Evolutionary conservation across 2,113 vertebrate species (phyloP).

Genomic region (Melanerpes aurifrons): DNA sequence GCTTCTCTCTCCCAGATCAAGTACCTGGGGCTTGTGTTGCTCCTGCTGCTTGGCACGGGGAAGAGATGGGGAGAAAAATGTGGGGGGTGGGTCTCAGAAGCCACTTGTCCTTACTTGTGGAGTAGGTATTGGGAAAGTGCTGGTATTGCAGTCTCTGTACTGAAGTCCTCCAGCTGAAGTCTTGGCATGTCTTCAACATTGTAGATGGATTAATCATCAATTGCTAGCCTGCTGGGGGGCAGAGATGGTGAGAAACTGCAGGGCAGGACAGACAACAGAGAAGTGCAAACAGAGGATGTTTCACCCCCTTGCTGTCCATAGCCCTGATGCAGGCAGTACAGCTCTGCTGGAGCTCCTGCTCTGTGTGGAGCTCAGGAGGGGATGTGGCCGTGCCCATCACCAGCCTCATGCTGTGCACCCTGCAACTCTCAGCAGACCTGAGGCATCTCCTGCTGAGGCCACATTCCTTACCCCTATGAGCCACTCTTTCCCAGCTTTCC

Average conservation of each 20-base stretch:
- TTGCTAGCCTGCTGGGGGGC: background rate
- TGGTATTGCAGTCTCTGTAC: background rate
- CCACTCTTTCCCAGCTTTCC: constrained; percentile 10
- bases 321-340: background rate
- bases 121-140: background rate
- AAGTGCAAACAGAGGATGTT: background rate
- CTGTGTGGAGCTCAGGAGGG: background rate
- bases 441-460: background rate
- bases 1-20: background rate
- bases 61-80: background rate
- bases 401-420: background rate
- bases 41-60: background rate
- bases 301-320: background rate
- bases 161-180: background rate
- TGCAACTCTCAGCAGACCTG: background rate
- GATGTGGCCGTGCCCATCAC: background rate
- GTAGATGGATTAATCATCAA: constrained; percentile 35
- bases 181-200: constrained; percentile 20
- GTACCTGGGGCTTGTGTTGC: background rate
- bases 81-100: background rate
- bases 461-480: background rate
- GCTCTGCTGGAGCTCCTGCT: background rate
- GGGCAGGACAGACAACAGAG: background rate
- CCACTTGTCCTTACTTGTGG: background rate
- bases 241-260: background rate